Evolutionary conservation across 2,888 invertebrate genomes (phyloP).

Genomic region (Brachylomia viminalis): DNA sequence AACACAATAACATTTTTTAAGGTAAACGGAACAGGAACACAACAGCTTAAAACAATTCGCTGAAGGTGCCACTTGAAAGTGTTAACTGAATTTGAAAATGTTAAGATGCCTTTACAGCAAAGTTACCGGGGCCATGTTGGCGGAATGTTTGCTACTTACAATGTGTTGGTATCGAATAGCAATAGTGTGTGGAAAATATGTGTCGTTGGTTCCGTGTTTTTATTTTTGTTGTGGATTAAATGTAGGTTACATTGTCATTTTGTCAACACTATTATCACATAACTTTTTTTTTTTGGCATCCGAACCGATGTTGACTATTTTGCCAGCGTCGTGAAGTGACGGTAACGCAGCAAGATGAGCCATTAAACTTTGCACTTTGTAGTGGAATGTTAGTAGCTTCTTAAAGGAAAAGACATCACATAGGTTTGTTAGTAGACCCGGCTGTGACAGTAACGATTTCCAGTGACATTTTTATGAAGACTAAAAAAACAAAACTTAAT

Average conservation of each 20-base stretch:
- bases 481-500: conserved; percentile 25
- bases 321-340: not conserved
- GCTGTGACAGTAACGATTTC: not conserved
- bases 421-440: not conserved
- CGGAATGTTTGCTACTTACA: conserved; percentile 33
- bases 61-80: conserved; percentile 79
- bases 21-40: conserved; percentile 78
- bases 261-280: conserved; percentile 2
- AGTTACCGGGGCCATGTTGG: conserved; percentile 46
- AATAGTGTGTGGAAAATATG: conserved; percentile 31
- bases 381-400: not conserved
- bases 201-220: not conserved
- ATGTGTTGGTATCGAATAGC: conserved; percentile 18
- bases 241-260: conserved; percentile 23
- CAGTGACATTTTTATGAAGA: not conserved
- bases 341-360: not conserved
- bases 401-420: not conserved
- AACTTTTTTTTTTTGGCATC: not conserved
- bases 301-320: not conserved
- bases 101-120: conserved; percentile 64
- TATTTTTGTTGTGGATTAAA: conserved; percentile 7
- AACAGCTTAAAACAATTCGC: conserved; percentile 79
- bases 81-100: conserved; percentile 85
- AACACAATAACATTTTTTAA: conserved; percentile 82
- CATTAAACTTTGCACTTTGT: too few relatives aligned